Percentiles rank a stretch among this genome's conserved stretches.
phyloP scores from a whole-genome alignment of 2,797 vertebrate species.

The Triplophysa yarkandensis region DNA sequence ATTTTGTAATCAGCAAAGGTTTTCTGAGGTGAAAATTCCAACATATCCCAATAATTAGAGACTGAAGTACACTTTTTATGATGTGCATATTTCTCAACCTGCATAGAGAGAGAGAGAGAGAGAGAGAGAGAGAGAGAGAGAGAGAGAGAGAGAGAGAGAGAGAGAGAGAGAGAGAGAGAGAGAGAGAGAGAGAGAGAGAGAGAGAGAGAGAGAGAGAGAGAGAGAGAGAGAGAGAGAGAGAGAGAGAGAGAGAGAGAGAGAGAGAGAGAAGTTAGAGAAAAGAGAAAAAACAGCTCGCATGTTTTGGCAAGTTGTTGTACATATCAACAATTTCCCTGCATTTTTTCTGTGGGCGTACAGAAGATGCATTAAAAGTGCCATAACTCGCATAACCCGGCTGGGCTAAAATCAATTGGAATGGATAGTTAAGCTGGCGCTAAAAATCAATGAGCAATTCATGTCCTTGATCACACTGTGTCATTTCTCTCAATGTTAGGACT shows the following conservation, averaged over 20 bases:
- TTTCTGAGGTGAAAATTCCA: conserved; percentile 57
- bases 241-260: conserved; percentile 33
- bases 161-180: conserved; percentile 31
- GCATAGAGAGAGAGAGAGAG: conserved; percentile 30
- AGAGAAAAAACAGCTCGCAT: conserved; percentile 48
- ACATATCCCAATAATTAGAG: conserved; percentile 54
- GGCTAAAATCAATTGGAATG: conserved; percentile 85
- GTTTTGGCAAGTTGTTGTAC: conserved; percentile 56
- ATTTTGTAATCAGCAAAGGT: conserved; percentile 50
- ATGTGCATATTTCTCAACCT: conserved; percentile 43
- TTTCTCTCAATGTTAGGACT: conserved; percentile 79
- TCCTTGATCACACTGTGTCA: conserved; percentile 84
- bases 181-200: conserved; percentile 31
- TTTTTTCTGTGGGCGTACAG: conserved; percentile 70
- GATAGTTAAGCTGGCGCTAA: conserved; percentile 85
- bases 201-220: conserved; percentile 28
- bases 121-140: conserved; percentile 30
- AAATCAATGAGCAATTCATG: conserved; percentile 87
- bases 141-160: background rate
- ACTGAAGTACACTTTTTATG: conserved; percentile 63
- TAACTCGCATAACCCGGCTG: conserved; percentile 80
- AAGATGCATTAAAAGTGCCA: conserved; percentile 82
- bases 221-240: conserved; percentile 27
- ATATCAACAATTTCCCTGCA: conserved; percentile 40
- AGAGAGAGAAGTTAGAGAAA: conserved; percentile 46